Percentiles rank a stretch among this genome's conserved stretches.
Evolutionary conservation across 2,888 invertebrate genomes (phyloP).

Genomic region (Nemotelus nigrinus): DNA sequence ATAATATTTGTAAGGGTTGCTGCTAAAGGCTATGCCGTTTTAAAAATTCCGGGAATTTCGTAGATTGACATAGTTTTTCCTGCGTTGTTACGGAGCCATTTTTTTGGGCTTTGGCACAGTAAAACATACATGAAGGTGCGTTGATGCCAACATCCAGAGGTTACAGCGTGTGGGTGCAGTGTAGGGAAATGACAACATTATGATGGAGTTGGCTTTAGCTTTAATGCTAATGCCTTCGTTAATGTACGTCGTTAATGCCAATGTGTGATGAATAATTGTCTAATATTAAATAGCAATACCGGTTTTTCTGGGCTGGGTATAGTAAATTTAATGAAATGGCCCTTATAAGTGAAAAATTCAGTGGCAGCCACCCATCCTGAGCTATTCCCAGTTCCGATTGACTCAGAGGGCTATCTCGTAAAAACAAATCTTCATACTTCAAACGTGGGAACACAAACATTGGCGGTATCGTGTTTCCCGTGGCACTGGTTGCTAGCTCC

Average conservation of each 20-base stretch:
- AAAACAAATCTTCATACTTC: slow-evolving; percentile 50
- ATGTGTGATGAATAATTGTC: slow-evolving; percentile 47
- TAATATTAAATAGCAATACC: slow-evolving; percentile 30
- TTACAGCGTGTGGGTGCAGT: slow-evolving; percentile 49
- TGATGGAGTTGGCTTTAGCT: slow-evolving; percentile 44
- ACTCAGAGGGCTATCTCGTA: slow-evolving; percentile 8
- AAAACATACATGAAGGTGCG: too few species aligned
- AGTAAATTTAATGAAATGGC: slow-evolving; percentile 50
- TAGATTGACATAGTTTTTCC: neutral
- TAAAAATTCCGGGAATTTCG: slow-evolving; percentile 17
- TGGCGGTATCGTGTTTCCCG: too few species aligned
- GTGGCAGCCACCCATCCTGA: slow-evolving; percentile 50
- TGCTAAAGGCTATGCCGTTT: neutral
- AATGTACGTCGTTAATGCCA: slow-evolving; percentile 47
- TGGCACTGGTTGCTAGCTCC: slow-evolving; percentile 56
- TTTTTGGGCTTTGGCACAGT: neutral
- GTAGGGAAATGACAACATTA: slow-evolving; percentile 43
- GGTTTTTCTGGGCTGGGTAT: slow-evolving; percentile 36
- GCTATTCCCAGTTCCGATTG: slow-evolving; percentile 41
- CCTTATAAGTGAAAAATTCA: slow-evolving; percentile 47
- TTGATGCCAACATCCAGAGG: slow-evolving; percentile 51
- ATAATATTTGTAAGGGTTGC: neutral
- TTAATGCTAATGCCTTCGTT: slow-evolving; percentile 4
- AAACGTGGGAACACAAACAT: slow-evolving; percentile 56
- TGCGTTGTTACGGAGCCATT: neutral